These are phyloP conservation scores for Onthophagus sagittarius DNA, from an alignment of 2,888 invertebrate species.

Conservation along the genomic window DNA sequence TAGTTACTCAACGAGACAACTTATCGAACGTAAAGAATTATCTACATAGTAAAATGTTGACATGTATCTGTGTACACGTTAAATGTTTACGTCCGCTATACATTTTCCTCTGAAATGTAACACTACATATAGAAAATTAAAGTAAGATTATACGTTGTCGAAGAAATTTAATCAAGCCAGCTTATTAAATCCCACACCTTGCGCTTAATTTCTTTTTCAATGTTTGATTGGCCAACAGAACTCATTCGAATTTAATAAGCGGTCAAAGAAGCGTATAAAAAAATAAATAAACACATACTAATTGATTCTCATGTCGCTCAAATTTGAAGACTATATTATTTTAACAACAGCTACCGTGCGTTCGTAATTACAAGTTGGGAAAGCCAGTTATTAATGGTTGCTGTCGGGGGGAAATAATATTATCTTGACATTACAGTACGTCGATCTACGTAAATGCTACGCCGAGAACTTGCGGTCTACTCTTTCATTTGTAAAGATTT, in stretches of 20 bases:
- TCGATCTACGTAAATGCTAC: neutral
- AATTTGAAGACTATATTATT: slow-evolving; percentile 6
- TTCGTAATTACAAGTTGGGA: slow-evolving; percentile 1
- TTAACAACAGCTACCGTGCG: slow-evolving; percentile 3
- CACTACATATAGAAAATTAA: neutral
- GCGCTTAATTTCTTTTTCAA: neutral
- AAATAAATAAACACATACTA: slow-evolving; percentile 2
- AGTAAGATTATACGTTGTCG: neutral
- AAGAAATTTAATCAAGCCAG: neutral
- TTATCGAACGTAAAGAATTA: neutral
- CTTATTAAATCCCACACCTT: neutral
- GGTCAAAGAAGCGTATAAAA: neutral
- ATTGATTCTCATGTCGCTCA: slow-evolving; percentile 12
- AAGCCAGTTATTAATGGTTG: neutral
- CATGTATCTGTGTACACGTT: neutral
- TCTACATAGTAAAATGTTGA: neutral
- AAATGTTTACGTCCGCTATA: neutral
- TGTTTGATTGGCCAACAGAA: neutral
- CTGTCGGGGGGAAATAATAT: neutral
- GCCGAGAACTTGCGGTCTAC: neutral
- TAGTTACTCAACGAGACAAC: neutral
- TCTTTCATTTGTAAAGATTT: neutral
- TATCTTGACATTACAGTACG: neutral
- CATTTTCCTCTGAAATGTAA: neutral
- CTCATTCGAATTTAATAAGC: neutral